phyloP scores from a whole-genome alignment of 2,113 vertebrate genomes.

The Pangasianodon hypophthalmus region DNA sequence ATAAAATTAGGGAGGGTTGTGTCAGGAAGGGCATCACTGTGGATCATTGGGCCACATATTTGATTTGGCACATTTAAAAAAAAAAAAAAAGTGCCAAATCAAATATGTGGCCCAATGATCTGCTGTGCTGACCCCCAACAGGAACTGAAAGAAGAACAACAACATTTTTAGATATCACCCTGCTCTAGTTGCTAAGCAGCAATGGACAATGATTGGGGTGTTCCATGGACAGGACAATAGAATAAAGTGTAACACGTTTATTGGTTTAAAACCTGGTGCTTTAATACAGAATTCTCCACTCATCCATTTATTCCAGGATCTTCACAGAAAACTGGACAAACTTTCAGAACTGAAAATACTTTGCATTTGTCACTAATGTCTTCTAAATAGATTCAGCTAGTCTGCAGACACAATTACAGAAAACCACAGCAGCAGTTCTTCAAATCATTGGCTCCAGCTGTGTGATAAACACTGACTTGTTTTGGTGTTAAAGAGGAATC shows the following conservation, averaged over 20 bases:
- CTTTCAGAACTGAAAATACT: not conserved
- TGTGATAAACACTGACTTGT: not conserved
- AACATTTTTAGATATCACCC: too few species aligned
- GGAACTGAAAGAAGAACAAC: not conserved
- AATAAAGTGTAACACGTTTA: not conserved
- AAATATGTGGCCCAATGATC: too few species aligned
- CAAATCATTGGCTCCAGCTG: not conserved
- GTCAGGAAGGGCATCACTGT: too few species aligned
- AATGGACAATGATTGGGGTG: not conserved
- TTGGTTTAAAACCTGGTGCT: not conserved
- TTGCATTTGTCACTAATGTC: not conserved
- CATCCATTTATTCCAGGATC: not conserved
- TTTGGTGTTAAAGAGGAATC: not conserved
- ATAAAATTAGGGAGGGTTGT: too few species aligned
- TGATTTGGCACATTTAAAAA: too few species aligned
- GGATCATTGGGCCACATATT: too few species aligned
- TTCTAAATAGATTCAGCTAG: not conserved
- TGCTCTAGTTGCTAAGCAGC: too few species aligned
- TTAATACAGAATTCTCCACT: not conserved
- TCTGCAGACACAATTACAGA: not conserved
- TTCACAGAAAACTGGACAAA: not conserved
- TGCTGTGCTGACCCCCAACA: too few species aligned
- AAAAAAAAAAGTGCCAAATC: too few species aligned
- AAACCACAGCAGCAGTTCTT: not conserved
- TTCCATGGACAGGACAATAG: not conserved